Evolutionary conservation across 37 sponge, comb jelly and placozoan genomes (phyloP), one percentile per base, ranked within the genome.

Genomic region (Agelas oroides): DNA sequence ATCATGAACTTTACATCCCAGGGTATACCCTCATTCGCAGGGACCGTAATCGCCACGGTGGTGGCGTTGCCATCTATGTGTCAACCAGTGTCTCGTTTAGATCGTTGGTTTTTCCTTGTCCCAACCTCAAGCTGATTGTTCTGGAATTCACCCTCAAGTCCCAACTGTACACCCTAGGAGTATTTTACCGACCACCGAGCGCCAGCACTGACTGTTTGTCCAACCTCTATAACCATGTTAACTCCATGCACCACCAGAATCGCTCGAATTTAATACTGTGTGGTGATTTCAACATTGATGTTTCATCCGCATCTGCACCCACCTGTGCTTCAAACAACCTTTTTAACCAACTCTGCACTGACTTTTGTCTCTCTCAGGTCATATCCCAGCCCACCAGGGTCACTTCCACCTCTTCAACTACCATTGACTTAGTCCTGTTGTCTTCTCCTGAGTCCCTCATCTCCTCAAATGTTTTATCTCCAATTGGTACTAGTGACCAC

Each of bases 31-130:
- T 33, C 28, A 20, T 36, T 34, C 33, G 70, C 21, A 35, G 21
- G 21, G 70, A 69, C 35, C 23, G 70, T 24, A 69, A 69, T 69
- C 33, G 70, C 21, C 70, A 69, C 15, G 70, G 70, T 33, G 70
- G 70, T 27, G 70, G 70, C 1, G 35, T 69, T 6, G 36, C 28
- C 28, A 35, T 69, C 20, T 69, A 69, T 69, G 27, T 61, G n/a
- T 61, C 62, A 6, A 31, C 2, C 15, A 16, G 5, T 31, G 3
- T 36, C 35, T 30, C 31, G 2, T 6, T 69, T 16, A 69, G 21
- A 27, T 3, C 28, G 5, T 21, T 69, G 20, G 30, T 21, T 27
- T 1, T 15, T 40, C 35, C 33, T 36, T 3, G 28, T 69, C 36
- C 8, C 6, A 2, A 31, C 3, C 70, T 69, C 13, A 34, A 69